Evolutionary conservation across 1,140 invertebrate genomes (phyloP).

Genomic region (Bradynema listronoti): DNA sequence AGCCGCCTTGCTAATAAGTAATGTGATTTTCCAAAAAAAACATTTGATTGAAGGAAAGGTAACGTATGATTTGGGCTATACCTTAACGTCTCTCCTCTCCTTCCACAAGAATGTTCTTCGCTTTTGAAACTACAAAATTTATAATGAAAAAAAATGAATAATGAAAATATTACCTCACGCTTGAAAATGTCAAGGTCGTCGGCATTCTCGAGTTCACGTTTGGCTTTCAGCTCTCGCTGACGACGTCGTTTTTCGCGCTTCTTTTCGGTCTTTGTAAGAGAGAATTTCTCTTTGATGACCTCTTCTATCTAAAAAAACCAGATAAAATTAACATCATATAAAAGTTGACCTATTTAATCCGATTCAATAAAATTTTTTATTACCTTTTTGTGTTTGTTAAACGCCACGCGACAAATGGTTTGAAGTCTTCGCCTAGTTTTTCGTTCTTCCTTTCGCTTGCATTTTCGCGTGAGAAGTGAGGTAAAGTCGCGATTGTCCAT

Average conservation of each 20-base stretch:
- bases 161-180: constrained; percentile 3
- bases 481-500: constrained; percentile 16
- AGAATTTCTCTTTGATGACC: neutral
- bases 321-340: neutral
- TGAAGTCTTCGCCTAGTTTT: constrained; percentile 13
- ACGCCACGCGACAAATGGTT: constrained; percentile 2
- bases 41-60: too few species aligned
- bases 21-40: too few species aligned
- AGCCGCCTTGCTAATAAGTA: too few species aligned
- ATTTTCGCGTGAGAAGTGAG: constrained; percentile 7
- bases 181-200: constrained; percentile 8
- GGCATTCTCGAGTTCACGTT: constrained; percentile 1
- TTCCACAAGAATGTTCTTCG: too few species aligned
- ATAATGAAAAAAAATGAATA: neutral
- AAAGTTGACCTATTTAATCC: constrained; percentile 1
- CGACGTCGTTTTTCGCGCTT: constrained; percentile 19
- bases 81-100: too few species aligned
- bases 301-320: constrained; percentile 22
- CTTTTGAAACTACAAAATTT: too few species aligned
- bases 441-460: constrained; percentile 17
- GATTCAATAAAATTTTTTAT: neutral
- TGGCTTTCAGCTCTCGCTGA: neutral
- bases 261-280: constrained; percentile 7
- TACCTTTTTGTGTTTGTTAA: constrained; percentile 11
- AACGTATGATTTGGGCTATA: too few species aligned